A percentile compares a stretch with the other conserved stretches of the same genome.
Evolutionary conservation across 2,797 vertebrate genomes (phyloP).

Genomic region (Gallinago nigripennis): DNA sequence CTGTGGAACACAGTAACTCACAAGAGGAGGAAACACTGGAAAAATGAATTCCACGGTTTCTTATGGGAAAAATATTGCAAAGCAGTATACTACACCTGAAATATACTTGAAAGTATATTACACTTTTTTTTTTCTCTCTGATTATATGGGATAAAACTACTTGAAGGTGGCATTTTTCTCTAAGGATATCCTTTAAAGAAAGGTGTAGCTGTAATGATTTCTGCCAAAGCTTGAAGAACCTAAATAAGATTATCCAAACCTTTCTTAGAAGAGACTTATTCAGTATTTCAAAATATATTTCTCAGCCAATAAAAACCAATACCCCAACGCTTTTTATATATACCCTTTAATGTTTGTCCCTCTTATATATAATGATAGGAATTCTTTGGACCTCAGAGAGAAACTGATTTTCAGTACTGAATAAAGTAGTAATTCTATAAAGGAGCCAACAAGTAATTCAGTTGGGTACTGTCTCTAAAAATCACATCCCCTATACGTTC

Average conservation of each 20-base stretch:
- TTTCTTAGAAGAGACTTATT: neutral
- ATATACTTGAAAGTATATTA: neutral
- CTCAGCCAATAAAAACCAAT: neutral
- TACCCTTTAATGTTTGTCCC: neutral
- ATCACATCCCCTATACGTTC: neutral
- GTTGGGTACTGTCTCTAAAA: neutral
- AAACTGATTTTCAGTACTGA: neutral
- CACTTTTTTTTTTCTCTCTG: neutral
- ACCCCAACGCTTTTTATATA: neutral
- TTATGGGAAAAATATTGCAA: neutral
- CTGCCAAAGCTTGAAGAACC: neutral
- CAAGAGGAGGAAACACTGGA: neutral
- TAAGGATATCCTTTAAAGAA: neutral
- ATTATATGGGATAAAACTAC: neutral
- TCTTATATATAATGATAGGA: neutral
- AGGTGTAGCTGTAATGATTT: neutral
- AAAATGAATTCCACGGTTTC: neutral
- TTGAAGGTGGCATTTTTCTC: neutral
- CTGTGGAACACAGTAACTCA: neutral
- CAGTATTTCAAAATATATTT: neutral
- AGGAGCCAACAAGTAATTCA: neutral
- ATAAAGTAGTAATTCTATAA: neutral
- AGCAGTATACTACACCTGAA: neutral
- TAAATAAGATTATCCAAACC: neutral
- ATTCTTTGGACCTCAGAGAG: neutral